phyloP scores from a whole-genome alignment of 2,888 invertebrate species.

The Cephalotes varians region DNA sequence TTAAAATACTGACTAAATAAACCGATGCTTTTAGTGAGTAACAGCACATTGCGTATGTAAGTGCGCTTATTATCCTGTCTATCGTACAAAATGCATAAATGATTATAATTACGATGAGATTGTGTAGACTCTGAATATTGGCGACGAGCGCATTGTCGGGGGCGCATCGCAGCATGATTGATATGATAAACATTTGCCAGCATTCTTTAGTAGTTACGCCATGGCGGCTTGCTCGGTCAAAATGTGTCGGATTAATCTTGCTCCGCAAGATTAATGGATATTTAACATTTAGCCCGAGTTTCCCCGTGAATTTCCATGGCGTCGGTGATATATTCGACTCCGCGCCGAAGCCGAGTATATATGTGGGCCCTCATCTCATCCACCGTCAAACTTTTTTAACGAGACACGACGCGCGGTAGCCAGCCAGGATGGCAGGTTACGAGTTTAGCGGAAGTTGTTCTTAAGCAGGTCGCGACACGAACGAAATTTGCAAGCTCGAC shows the following conservation, averaged over 20 bases:
- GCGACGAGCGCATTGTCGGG: slow-evolving; percentile 20
- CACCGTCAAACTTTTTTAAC: slow-evolving; percentile 56
- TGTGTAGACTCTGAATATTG: slow-evolving; percentile 25
- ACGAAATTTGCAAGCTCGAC: slow-evolving; percentile 45
- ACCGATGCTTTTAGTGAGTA: neutral
- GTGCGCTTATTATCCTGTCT: neutral
- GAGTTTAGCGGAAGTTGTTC: slow-evolving; percentile 43
- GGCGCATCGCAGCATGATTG: slow-evolving; percentile 52
- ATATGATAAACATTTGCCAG: slow-evolving; percentile 60
- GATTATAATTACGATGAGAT: slow-evolving; percentile 42
- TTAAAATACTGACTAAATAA: neutral
- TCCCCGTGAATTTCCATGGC: slow-evolving; percentile 35
- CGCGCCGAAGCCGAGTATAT: neutral
- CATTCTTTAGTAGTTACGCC: slow-evolving; percentile 53
- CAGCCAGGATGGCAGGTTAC: slow-evolving; percentile 17
- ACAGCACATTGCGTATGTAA: neutral
- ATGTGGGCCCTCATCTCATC: neutral
- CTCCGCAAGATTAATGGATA: slow-evolving; percentile 57
- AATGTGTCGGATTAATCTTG: slow-evolving; percentile 50
- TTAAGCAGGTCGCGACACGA: slow-evolving; percentile 45
- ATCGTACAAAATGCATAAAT: neutral
- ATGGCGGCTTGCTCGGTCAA: slow-evolving; percentile 36
- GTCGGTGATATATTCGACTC: slow-evolving; percentile 41
- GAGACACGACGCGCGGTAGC: slow-evolving; percentile 34
- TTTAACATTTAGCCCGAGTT: slow-evolving; percentile 54